These are phyloP conservation scores for Acropora yongei DNA, from an alignment of 64 coral and sea anemone genomes.

Conservation along the genomic window DNA sequence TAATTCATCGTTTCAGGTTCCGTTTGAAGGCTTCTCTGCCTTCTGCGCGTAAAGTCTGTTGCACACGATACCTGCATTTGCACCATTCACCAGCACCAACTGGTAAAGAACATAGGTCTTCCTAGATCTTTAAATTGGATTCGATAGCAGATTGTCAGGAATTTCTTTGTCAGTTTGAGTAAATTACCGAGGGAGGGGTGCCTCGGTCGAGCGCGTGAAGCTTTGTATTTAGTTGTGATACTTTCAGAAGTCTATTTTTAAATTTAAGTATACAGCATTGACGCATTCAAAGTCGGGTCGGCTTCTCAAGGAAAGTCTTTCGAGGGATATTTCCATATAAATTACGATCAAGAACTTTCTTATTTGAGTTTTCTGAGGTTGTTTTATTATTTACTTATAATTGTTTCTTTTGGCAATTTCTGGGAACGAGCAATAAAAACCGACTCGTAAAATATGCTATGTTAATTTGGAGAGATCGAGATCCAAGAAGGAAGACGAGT, in stretches of 20 bases:
- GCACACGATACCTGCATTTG: too few species aligned
- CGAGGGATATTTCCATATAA: background rate
- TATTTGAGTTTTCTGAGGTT: constrained; percentile 4
- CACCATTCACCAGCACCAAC: too few species aligned
- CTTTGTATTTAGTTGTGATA: background rate
- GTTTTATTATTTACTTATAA: constrained; percentile 10
- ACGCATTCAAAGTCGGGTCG: background rate
- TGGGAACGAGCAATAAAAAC: background rate
- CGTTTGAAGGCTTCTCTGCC: too few species aligned
- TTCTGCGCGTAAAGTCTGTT: too few species aligned
- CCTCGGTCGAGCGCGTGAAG: background rate
- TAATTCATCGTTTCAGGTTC: too few species aligned
- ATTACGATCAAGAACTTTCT: background rate
- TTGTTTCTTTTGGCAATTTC: background rate
- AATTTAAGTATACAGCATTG: constrained; percentile 1
- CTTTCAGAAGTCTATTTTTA: constrained; percentile 43
- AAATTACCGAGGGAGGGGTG: background rate
- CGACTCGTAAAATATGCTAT: constrained; percentile 8
- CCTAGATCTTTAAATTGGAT: too few species aligned
- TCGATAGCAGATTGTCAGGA: too few species aligned
- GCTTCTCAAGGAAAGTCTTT: background rate
- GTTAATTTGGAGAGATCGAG: background rate
- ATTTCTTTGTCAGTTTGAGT: too few species aligned
- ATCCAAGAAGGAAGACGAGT: too few species aligned
- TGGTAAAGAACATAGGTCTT: too few species aligned